Evolutionary conservation across 2,888 invertebrate species (phyloP), one percentile per base, ranked within the genome.

Genomic region (Sisyra terminalis): DNA sequence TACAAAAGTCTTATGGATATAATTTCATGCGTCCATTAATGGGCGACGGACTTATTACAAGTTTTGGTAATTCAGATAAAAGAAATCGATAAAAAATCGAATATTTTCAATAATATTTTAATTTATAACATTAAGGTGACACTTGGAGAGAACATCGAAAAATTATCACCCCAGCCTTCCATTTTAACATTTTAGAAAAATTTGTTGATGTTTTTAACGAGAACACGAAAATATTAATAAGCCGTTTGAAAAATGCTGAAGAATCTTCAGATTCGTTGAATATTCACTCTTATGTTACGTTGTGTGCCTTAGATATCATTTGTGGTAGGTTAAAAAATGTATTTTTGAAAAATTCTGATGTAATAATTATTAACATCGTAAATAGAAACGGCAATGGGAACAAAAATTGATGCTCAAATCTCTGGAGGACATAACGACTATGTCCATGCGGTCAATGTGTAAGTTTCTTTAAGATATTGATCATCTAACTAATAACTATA

Each of bases 91-190:
- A n/a, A n/a, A n/a, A n/a, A n/a, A n/a, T n/a, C n/a, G n/a, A n/a
- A n/a, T n/a, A n/a, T n/a, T n/a, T n/a, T n/a, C n/a, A n/a, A n/a
- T n/a, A n/a, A n/a, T n/a, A n/a, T n/a, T n/a, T n/a, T n/a, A n/a
- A n/a, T n/a, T n/a, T n/a, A 24, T 7, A 40, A 37, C 31, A 51
- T 53, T 52, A 57, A 55, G 72, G 69, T 3, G 47, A 56, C 1
- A 70, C 67, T 57, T 86, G 85, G 85, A 70, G 67, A 49, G 60
- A 58, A 1, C 70, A 77, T 48, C 67, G 85, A 16, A 80, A 78
- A 56, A 69, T 84, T 46, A 59, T 85, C 38, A 84, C 84, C 0
- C 83, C 84, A 1, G 71, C 84, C 0, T 86, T 84, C 57, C 85
- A 86, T 58, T 84, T 83, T 55, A 75, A 76, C 52, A 81, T 84